phyloP scores from a whole-genome alignment of 1,140 invertebrate species.

The Drosophila ananassae region DNA sequence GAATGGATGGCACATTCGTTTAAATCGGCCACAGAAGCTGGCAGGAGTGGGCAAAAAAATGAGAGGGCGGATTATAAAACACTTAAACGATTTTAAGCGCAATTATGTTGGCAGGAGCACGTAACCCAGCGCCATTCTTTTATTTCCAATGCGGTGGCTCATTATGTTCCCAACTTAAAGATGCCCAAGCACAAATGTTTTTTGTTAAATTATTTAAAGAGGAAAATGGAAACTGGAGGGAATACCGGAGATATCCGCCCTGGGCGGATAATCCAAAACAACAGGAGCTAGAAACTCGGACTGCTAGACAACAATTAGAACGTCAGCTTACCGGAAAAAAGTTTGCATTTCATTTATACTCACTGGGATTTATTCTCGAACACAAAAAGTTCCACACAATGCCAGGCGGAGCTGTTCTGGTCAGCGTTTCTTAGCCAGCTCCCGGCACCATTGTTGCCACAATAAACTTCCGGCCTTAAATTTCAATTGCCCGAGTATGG shows the following conservation, averaged over 20 bases:
- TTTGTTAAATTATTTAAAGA: slow-evolving; percentile 24
- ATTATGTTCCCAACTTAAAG: slow-evolving; percentile 75
- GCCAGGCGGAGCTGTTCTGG: slow-evolving; percentile 23
- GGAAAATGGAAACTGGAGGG: not conserved
- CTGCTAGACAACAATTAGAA: slow-evolving; percentile 73
- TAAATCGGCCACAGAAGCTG: slow-evolving; percentile 57
- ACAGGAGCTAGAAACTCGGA: slow-evolving; percentile 42
- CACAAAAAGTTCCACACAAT: slow-evolving; percentile 54
- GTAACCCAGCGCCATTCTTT: slow-evolving; percentile 52
- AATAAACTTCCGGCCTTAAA: slow-evolving; percentile 79
- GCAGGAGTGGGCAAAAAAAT: not conserved
- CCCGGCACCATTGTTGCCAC: slow-evolving; percentile 61
- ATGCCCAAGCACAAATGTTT: slow-evolving; percentile 10
- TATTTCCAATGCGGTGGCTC: slow-evolving; percentile 53
- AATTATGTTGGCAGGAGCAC: slow-evolving; percentile 77
- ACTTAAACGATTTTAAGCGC: slow-evolving; percentile 81
- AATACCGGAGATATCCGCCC: slow-evolving; percentile 7
- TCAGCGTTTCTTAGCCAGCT: slow-evolving; percentile 44
- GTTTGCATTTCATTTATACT: slow-evolving; percentile 81
- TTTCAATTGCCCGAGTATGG: slow-evolving; percentile 63
- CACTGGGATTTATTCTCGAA: slow-evolving; percentile 71
- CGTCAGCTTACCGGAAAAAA: slow-evolving; percentile 80
- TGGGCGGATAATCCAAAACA: slow-evolving; percentile 58
- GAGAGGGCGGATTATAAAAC: slow-evolving; percentile 74
- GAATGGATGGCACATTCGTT: slow-evolving; percentile 48